Percentiles rank a stretch among this genome's conserved stretches.
These are phyloP conservation scores for Neocloeon triangulifer DNA, from an alignment of 1,140 invertebrate genomes.

Conservation along the genomic window DNA sequence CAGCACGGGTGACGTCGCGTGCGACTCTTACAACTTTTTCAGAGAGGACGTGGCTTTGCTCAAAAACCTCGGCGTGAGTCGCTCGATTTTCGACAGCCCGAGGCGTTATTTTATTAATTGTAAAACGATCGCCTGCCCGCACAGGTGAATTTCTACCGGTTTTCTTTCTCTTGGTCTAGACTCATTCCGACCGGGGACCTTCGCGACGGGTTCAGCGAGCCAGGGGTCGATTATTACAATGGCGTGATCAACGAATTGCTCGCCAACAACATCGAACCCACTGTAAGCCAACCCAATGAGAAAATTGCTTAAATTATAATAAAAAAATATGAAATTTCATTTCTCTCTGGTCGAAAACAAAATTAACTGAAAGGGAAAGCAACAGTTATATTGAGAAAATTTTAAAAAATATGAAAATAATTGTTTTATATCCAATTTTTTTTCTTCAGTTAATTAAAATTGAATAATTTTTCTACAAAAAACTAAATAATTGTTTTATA, in stretches of 20 bases:
- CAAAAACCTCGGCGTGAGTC: conserved; percentile 20
- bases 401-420: too few species aligned
- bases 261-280: conserved; percentile 28
- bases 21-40: conserved; percentile 28
- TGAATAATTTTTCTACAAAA: too few species aligned
- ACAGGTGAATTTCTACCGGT: conserved; percentile 34
- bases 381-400: too few species aligned
- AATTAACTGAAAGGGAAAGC: too few species aligned
- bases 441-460: too few species aligned
- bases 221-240: conserved; percentile 41
- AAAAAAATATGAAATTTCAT: too few species aligned
- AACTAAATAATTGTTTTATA: too few species aligned
- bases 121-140: conserved; percentile 1
- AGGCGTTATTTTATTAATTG: too few species aligned
- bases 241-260: conserved; percentile 34
- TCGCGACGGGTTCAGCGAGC: conserved; percentile 24
- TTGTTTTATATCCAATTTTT: too few species aligned
- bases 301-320: too few species aligned
- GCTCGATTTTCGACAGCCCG: neutral
- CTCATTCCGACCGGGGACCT: conserved; percentile 35
- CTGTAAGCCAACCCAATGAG: conserved; percentile 22
- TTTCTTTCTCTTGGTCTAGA: conserved; percentile 44
- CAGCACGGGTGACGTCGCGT: conserved; percentile 29
- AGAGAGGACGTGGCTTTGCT: conserved; percentile 22
- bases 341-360: too few species aligned